phyloP scores from a whole-genome alignment of 2,888 invertebrate species.

The Drosophila prolongata region DNA sequence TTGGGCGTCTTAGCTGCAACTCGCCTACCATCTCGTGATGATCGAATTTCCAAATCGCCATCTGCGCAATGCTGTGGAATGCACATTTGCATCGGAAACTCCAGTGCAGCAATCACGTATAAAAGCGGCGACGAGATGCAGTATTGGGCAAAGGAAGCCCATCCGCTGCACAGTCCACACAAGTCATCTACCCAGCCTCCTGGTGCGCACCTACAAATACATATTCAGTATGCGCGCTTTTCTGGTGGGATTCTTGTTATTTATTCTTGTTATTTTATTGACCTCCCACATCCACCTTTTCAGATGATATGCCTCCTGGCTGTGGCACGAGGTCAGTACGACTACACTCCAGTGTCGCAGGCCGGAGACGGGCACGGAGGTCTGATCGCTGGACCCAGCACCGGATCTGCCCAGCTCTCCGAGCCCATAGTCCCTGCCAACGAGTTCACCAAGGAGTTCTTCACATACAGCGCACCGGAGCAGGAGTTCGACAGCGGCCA shows the following conservation, averaged over 20 bases:
- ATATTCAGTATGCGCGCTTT: constrained; percentile 71
- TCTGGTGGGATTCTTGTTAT: constrained; percentile 60
- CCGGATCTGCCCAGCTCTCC: constrained; percentile 50
- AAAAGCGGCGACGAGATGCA: too few relatives aligned
- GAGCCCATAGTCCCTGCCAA: constrained; percentile 52
- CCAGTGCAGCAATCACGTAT: too few relatives aligned
- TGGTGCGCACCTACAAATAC: too few relatives aligned
- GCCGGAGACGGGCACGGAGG: constrained; percentile 61
- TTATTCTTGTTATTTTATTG: not conserved
- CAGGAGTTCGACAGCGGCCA: constrained; percentile 72
- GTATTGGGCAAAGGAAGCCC: too few relatives aligned
- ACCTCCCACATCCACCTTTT: not conserved
- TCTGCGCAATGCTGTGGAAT: too few relatives aligned
- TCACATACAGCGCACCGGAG: constrained; percentile 79
- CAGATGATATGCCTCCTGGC: constrained; percentile 73
- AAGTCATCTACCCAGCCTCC: too few relatives aligned
- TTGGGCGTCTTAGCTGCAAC: too few relatives aligned
- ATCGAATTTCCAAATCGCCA: too few relatives aligned
- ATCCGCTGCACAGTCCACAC: too few relatives aligned
- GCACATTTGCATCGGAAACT: too few relatives aligned
- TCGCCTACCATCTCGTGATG: too few relatives aligned
- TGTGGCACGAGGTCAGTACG: constrained; percentile 71
- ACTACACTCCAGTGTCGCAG: constrained; percentile 56
- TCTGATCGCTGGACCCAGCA: constrained; percentile 36
- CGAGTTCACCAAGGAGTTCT: constrained; percentile 76